Conservation (phyloP, 1,140 invertebrate species). For the Physella acuta region DNA sequence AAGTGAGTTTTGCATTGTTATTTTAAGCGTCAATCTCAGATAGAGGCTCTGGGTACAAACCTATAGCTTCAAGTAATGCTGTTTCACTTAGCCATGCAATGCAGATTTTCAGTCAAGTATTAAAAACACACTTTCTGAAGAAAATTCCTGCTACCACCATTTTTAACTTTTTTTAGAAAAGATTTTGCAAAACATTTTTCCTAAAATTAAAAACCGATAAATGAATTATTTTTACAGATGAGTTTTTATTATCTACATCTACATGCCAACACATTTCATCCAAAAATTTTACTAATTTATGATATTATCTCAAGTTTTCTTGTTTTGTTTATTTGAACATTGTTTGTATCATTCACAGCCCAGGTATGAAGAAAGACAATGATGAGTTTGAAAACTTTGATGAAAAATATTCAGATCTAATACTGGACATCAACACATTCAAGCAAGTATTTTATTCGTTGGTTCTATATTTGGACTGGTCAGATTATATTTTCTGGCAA, state of each 20-base stretch:
- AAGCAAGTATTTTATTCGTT: slow-evolving; percentile 31
- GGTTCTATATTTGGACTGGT: not conserved
- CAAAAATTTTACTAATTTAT: too few relatives aligned
- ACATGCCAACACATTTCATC: too few relatives aligned
- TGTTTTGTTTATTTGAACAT: too few relatives aligned
- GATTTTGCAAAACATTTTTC: not conserved
- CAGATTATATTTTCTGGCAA: not conserved
- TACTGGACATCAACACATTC: slow-evolving; percentile 37
- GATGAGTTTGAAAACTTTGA: slow-evolving; percentile 30
- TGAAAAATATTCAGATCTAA: slow-evolving; percentile 30
- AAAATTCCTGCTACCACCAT: not conserved
- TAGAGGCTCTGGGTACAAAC: too few relatives aligned
- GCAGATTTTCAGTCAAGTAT: not conserved
- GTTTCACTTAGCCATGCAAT: not conserved
- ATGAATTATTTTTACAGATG: not conserved
- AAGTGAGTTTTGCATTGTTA: not conserved
- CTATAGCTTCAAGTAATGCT: not conserved
- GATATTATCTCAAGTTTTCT: too few relatives aligned
- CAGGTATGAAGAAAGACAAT: slow-evolving; percentile 25
- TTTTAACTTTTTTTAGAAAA: not conserved
- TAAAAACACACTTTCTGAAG: not conserved
- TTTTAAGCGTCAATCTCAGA: not conserved
- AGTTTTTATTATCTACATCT: too few relatives aligned
- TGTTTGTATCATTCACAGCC: too few relatives aligned
- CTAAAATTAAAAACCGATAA: too few relatives aligned